Percentiles rank a stretch among this genome's conserved stretches.
Conservation (phyloP, 2,797 vertebrate genomes). For the Notolabrus celidotus region DNA sequence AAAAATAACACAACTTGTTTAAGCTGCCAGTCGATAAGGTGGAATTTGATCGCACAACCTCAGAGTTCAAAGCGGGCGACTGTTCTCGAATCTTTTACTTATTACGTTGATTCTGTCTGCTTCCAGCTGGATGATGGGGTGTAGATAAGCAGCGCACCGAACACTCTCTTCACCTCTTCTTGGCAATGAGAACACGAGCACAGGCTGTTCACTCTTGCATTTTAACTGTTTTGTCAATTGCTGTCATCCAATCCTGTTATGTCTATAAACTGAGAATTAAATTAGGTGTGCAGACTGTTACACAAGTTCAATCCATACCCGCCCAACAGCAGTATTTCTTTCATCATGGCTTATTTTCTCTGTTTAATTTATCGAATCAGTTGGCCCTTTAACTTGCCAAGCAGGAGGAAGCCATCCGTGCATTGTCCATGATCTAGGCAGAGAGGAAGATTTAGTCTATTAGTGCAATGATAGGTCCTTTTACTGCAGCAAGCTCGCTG, state of each 20-base stretch:
- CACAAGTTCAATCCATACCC: slow-evolving; percentile 66
- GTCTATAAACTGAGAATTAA: slow-evolving; percentile 77
- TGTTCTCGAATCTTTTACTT: slow-evolving; percentile 73
- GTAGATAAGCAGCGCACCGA: slow-evolving; percentile 50
- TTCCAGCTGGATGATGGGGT: slow-evolving; percentile 71
- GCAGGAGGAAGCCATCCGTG: slow-evolving; percentile 74
- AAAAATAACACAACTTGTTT: slow-evolving; percentile 73
- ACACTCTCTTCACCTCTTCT: slow-evolving; percentile 53
- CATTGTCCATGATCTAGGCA: slow-evolving; percentile 73
- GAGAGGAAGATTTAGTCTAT: slow-evolving; percentile 78
- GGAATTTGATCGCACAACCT: slow-evolving; percentile 72
- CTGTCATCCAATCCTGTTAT: slow-evolving; percentile 67
- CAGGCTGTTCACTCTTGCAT: slow-evolving; percentile 70
- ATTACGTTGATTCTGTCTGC: slow-evolving; percentile 61
- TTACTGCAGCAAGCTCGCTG: slow-evolving; percentile 74
- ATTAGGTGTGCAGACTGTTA: slow-evolving; percentile 76
- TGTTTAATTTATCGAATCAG: slow-evolving; percentile 79
- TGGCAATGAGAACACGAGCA: slow-evolving; percentile 47
- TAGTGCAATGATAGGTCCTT: slow-evolving; percentile 79
- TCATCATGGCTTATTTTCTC: slow-evolving; percentile 72
- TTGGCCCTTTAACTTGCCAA: slow-evolving; percentile 76
- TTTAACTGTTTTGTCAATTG: slow-evolving; percentile 73
- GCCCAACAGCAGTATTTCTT: slow-evolving; percentile 61
- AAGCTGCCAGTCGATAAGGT: slow-evolving; percentile 72
- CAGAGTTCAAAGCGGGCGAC: slow-evolving; percentile 75